These are phyloP conservation scores for Scaptomyza reducta DNA, from an alignment of 2,888 invertebrate genomes.

Conservation along the genomic window DNA sequence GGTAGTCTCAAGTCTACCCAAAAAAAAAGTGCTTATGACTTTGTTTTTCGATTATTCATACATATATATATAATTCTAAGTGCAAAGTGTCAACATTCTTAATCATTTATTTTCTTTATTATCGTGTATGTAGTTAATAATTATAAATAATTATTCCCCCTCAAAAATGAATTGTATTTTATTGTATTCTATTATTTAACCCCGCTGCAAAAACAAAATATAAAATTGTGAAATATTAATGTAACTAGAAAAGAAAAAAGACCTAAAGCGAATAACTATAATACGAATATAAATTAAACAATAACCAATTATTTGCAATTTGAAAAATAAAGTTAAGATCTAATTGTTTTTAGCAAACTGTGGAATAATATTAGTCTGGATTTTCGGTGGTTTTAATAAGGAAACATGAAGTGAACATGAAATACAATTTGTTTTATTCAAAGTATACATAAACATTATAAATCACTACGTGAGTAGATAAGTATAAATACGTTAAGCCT, in stretches of 20 bases:
- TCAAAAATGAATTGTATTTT: conserved; percentile 44
- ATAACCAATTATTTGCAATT: conserved; percentile 47
- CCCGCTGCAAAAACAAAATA: conserved; percentile 29
- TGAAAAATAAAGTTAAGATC: conserved; percentile 68
- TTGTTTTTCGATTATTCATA: conserved; percentile 50
- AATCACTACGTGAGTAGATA: conserved; percentile 56
- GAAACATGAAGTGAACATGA: conserved; percentile 32
- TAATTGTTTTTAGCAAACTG: conserved; percentile 59
- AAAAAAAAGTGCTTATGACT: conserved; percentile 46
- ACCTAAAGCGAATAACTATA: conserved; percentile 44
- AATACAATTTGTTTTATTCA: conserved; percentile 52
- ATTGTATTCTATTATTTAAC: conserved; percentile 58
- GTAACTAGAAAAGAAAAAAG: conserved; percentile 63
- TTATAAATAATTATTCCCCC: conserved; percentile 47
- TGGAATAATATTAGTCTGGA: conserved; percentile 11
- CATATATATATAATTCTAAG: conserved; percentile 55
- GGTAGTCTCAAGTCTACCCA: conserved; percentile 28
- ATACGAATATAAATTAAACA: conserved; percentile 51
- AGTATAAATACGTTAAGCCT: conserved; percentile 14
- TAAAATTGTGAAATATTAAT: conserved; percentile 71
- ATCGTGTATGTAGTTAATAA: conserved; percentile 58
- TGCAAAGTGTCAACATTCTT: conserved; percentile 75
- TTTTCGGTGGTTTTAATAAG: not conserved
- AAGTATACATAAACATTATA: conserved; percentile 48
- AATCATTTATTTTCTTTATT: conserved; percentile 52